Percentiles rank a stretch among this genome's conserved stretches.
These are phyloP conservation scores for Percopsis omiscomaycus DNA, from an alignment of 2,797 vertebrate genomes.

Conservation along the genomic window DNA sequence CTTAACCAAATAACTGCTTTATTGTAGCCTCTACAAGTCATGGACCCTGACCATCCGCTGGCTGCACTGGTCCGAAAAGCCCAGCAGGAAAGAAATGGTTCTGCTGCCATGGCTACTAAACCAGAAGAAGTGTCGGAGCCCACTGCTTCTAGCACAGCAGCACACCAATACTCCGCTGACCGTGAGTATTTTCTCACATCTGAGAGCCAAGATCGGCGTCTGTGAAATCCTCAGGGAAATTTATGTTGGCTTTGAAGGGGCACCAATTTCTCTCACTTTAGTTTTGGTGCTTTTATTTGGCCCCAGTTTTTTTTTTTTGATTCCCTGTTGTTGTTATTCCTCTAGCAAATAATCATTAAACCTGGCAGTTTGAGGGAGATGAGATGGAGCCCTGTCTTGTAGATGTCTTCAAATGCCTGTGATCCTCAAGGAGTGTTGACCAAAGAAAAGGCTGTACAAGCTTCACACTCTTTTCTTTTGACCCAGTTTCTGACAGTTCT, in stretches of 20 bases:
- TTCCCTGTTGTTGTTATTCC: constrained; percentile 14
- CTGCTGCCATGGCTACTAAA: constrained; percentile 45
- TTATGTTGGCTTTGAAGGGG: not conserved
- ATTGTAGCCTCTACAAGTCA: constrained; percentile 89
- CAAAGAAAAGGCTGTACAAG: not conserved
- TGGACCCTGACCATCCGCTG: constrained; percentile 95
- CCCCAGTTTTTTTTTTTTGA: not conserved
- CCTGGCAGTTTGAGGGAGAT: constrained; percentile 1
- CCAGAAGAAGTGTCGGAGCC: constrained; percentile 66
- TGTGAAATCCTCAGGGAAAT: not conserved
- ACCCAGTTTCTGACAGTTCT: constrained; percentile 5
- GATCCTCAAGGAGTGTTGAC: not conserved
- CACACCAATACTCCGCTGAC: constrained; percentile 84
- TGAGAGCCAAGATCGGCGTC: not conserved
- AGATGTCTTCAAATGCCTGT: not conserved
- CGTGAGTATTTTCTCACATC: constrained; percentile 79
- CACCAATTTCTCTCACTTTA: not conserved
- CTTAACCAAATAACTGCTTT: constrained; percentile 25
- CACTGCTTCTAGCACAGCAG: constrained; percentile 57
- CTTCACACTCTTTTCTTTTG: constrained; percentile 2
- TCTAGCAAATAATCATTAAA: constrained; percentile 5
- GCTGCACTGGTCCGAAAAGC: constrained; percentile 91
- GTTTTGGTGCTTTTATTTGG: constrained; percentile 1
- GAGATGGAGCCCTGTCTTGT: not conserved
- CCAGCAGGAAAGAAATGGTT: constrained; percentile 82